A percentile compares a stretch with the other conserved stretches of the same genome.
phyloP scores from a whole-genome alignment of 2,113 vertebrate species.

The Antechinus stuartii region DNA sequence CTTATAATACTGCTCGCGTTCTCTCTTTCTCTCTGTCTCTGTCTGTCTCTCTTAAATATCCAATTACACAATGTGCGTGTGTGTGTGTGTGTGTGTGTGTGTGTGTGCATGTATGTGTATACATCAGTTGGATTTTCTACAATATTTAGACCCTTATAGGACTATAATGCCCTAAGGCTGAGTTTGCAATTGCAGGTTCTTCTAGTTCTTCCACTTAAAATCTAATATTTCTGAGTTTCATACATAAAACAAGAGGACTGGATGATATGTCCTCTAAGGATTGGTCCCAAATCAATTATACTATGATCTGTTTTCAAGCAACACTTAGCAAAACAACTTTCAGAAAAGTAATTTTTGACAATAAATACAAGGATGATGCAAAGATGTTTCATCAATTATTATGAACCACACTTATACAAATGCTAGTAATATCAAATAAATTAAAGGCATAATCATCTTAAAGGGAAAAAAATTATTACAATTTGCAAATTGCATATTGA shows the following conservation, averaged over 20 bases:
- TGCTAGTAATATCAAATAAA: neutral
- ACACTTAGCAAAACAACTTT: neutral
- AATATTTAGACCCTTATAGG: neutral
- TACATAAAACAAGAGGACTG: neutral
- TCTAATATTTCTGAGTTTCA: neutral
- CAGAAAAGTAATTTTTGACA: neutral
- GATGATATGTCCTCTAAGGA: neutral
- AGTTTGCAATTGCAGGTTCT: neutral
- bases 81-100: too few relatives aligned
- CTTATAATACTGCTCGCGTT: neutral
- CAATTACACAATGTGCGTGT: too few relatives aligned
- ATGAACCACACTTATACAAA: neutral
- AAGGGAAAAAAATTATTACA: neutral
- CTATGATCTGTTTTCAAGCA: neutral
- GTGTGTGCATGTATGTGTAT: too few relatives aligned
- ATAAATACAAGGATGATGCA: neutral
- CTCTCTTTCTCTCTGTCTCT: too few relatives aligned
- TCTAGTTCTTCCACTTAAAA: neutral
- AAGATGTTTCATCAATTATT: neutral
- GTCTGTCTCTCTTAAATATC: too few relatives aligned
- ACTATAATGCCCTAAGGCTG: neutral
- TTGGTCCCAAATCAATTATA: neutral
- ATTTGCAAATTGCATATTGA: neutral
- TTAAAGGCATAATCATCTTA: neutral
- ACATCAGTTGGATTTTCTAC: neutral